phyloP scores from a whole-genome alignment of 2,797 vertebrate species.

The Gallinago nigripennis region DNA sequence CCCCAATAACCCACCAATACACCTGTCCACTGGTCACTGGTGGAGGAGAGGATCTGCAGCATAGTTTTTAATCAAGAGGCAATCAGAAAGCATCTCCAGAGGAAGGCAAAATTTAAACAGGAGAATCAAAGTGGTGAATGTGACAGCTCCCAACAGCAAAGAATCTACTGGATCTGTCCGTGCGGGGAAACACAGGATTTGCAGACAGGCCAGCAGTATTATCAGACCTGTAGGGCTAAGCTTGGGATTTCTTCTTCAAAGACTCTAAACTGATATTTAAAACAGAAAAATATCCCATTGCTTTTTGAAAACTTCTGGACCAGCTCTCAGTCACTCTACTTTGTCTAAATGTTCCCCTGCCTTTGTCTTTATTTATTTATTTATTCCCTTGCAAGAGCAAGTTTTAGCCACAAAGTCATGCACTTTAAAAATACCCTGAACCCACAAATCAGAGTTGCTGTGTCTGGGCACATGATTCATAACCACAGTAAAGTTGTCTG shows the following conservation, averaged over 20 bases:
- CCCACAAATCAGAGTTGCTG: not conserved
- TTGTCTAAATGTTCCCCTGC: not conserved
- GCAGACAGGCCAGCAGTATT: not conserved
- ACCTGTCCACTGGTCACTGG: not conserved
- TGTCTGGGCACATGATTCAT: not conserved
- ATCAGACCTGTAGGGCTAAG: not conserved
- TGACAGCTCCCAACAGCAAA: not conserved
- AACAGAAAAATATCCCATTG: not conserved
- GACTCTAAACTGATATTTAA: not conserved
- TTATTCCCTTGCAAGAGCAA: not conserved
- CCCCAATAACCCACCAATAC: not conserved
- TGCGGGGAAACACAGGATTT: not conserved
- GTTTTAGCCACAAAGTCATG: not conserved
- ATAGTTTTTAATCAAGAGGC: not conserved
- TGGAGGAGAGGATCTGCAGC: not conserved
- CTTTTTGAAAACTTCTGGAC: not conserved
- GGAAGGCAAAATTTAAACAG: not conserved
- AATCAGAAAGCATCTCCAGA: not conserved
- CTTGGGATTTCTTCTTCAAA: not conserved
- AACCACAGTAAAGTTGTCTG: not conserved
- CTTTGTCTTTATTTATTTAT: accelerated
- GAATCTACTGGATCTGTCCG: not conserved
- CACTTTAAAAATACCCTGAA: not conserved
- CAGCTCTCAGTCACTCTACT: not conserved
- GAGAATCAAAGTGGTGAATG: not conserved